Percentiles rank a stretch among this genome's conserved stretches.
Evolutionary conservation across 2,888 invertebrate genomes (phyloP).

Genomic region (Agapostemon virescens): DNA sequence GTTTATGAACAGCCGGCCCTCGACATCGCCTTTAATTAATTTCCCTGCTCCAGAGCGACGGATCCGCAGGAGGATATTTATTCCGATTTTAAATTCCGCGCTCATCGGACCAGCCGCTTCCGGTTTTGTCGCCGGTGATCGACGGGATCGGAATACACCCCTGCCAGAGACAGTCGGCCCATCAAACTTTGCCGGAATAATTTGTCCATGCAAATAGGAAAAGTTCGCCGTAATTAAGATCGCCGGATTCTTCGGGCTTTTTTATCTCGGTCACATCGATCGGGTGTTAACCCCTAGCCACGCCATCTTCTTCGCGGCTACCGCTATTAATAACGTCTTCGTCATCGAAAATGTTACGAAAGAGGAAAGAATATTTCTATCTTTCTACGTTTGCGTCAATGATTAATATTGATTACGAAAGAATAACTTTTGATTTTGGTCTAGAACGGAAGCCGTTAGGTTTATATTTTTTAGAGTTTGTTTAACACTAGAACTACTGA

Average conservation of each 20-base stretch:
- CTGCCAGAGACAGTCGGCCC: neutral
- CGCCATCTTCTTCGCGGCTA: too few relatives aligned
- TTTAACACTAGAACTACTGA: too few relatives aligned
- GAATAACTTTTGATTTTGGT: too few relatives aligned
- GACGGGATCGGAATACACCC: neutral
- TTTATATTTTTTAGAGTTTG: too few relatives aligned
- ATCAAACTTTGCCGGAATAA: neutral
- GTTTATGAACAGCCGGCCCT: constrained; percentile 14
- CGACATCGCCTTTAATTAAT: constrained; percentile 21
- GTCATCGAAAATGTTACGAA: too few relatives aligned
- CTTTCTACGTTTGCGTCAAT: too few relatives aligned
- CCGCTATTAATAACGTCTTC: too few relatives aligned
- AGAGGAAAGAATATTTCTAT: too few relatives aligned
- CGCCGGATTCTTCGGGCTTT: neutral
- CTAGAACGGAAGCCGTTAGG: too few relatives aligned
- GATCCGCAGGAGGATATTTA: neutral
- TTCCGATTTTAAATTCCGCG: constrained; percentile 8
- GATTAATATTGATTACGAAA: too few relatives aligned
- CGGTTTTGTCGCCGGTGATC: constrained; percentile 2
- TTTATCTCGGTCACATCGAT: neutral
- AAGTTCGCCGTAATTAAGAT: constrained; percentile 5
- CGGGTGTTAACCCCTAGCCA: too few relatives aligned
- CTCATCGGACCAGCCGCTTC: neutral
- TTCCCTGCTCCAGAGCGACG: neutral
- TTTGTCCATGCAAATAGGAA: neutral